Base-by-base conservation (phyloP, 2,888 invertebrate genomes). In the Metopia argyrocephala region DNA sequence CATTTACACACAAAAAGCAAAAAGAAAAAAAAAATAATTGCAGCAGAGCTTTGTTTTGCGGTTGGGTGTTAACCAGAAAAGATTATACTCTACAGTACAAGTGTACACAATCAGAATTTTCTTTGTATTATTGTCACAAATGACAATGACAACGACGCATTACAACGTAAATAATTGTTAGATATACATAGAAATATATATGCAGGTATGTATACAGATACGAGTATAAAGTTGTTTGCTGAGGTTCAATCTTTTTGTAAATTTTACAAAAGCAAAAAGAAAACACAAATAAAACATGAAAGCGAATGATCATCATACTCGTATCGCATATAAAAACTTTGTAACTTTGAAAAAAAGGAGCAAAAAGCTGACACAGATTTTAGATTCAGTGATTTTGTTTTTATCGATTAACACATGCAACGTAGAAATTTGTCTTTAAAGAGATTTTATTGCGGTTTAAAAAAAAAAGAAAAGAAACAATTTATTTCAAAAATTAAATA, bases 31-130 rank as follows among this genome's bases (percentile, higher is more conserved):
- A 31, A 9, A 5, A 15, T 12, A 3, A 38, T 15, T 38, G 38
- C 38, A 38, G 18, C 28, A 31, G 6, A 27, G 9, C 48, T 64
- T 48, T 64, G n/a, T n/a, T 18, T 48, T 64, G 62, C 27, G 62
- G 62, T 48, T 64, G 5, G 27, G 62, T 28, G 62, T 64, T n/a
- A 64, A 64, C 27, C 48, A 64, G 48, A 64, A 64, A 27, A 64
- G 18, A 38, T 61, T 61, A 45, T 38, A 61, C 23, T 23, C 23
- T 38, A n/a, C n/a, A 4, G 23, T 23, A 61, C 45, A 61, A 45
- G 18, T 48, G 46, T 64, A 48, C 7, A 48, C 18, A 48, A 27
- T 64, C 25, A 46, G 4, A 64, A 25, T 48, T 64, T 27, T 27
- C 46, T 18, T 64, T 64, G 62, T n/a, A n/a, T 48, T 64, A 38